Base-by-base conservation (phyloP, 1,140 invertebrate species). In the Tribolium madens region DNA sequence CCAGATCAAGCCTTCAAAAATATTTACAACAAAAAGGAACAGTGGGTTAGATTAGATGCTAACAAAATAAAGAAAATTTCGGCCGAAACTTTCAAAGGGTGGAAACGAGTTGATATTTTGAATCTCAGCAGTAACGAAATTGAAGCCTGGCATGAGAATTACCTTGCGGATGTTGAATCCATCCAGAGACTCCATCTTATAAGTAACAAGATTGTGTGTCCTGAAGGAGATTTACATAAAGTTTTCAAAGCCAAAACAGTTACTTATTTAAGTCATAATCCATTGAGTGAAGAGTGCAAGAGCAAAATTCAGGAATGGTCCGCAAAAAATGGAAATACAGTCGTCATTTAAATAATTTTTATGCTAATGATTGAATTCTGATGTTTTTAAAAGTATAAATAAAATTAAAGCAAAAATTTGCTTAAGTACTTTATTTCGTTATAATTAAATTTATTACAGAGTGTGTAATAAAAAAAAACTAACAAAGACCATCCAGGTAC, bases 91-190 rank as follows among this genome's bases (percentile, higher is more conserved):
- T 52, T 75, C 12, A 60, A 46, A 26, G 47, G 74, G 12, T 69
- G 64, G 15, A 75, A 69, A 57, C 42, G n/a, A 13, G 12, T 75
- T 1, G 42, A 52, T 15, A 18, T 5, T 21, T 52, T 75, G 17
- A 33, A 75, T 68, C 57, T 12, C 18, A 75, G 3, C n/a, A n/a
- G n/a, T n/a, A 75, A 75, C 33, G 5, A 75, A 6, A 18, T 75
- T 3, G 36, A 69, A 52, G 14, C 15, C 6, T 48, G 60, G n/a
- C 12, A 48, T 33, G 48, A n/a, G n/a, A 26, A 47, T 12, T 26
- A 47, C 1, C 48, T 75, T 17, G 42, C 42, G 5, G 64, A 75
- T 50, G 57, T 36, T 13, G 57, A 75, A 69, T n/a, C 1, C 12
- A n/a, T 75, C 4, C 36, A 14, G 12, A 1, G 48, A 10, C 14